Conservation (phyloP, 2,888 invertebrate species). For the Palloptera scutellata region DNA sequence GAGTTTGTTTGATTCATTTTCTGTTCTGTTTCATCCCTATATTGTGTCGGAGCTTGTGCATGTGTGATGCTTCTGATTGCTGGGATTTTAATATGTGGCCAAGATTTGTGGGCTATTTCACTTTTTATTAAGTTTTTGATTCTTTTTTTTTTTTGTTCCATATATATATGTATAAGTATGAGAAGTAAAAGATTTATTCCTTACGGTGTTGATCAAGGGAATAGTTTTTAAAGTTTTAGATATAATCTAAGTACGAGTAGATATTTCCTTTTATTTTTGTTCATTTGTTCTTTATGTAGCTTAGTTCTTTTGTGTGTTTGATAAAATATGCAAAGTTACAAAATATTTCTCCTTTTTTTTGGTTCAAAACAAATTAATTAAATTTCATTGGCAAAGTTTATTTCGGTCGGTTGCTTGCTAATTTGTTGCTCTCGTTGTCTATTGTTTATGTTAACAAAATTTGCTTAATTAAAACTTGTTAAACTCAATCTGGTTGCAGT, state of each 20-base stretch:
- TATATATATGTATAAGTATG: neutral
- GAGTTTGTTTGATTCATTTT: neutral
- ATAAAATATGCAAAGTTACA: no score
- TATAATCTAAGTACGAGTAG: no score
- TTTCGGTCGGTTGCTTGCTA: neutral
- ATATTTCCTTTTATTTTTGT: neutral
- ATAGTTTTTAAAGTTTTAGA: conserved; percentile 5
- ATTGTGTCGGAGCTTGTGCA: no score
- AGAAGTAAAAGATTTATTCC: conserved; percentile 2
- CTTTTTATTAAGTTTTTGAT: conserved; percentile 11
- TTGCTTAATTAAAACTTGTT: no score
- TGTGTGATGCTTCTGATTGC: no score
- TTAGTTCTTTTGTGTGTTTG: no score
- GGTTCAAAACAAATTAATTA: conserved; percentile 2
- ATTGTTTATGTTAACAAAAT: no score
- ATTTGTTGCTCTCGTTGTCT: no score
- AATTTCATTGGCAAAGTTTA: conserved; percentile 4
- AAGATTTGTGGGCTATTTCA: conserved; percentile 12
- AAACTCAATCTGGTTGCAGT: no score
- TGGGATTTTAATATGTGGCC: conserved; percentile 9
- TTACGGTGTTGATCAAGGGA: neutral
- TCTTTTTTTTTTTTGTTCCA: neutral
- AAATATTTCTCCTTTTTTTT: neutral
- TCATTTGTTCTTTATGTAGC: neutral
- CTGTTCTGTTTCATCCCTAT: no score